phyloP scores from a whole-genome alignment of 2,888 invertebrate genomes.

The Cremastinae sp. region DNA sequence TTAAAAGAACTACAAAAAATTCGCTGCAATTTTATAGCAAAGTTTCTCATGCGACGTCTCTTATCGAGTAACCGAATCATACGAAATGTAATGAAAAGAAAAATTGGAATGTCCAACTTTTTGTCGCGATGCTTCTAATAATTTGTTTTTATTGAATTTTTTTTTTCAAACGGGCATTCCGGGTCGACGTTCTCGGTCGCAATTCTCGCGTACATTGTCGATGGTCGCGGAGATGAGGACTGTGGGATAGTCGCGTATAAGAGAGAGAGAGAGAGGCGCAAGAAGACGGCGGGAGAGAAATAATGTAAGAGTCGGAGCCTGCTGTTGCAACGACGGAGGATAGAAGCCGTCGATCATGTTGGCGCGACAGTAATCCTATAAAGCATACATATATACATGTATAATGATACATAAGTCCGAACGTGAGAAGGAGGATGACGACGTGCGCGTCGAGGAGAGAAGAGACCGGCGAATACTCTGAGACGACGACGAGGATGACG shows the following conservation, averaged over 20 bases:
- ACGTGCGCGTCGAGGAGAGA: constrained; percentile 19
- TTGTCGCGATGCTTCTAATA: too few species aligned
- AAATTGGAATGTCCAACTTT: too few species aligned
- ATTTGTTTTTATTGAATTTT: too few species aligned
- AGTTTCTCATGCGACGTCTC: too few species aligned
- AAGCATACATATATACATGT: not conserved
- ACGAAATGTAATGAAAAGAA: too few species aligned
- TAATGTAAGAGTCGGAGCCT: constrained; percentile 10
- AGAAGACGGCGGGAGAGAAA: constrained; percentile 8
- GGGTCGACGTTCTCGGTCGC: not conserved
- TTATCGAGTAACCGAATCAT: too few species aligned
- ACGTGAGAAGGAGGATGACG: constrained; percentile 50
- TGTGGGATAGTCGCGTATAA: not conserved
- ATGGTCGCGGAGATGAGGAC: not conserved
- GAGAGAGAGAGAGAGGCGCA: not conserved
- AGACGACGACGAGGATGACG: constrained; percentile 67
- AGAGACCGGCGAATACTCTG: constrained; percentile 11
- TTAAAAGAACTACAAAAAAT: too few species aligned
- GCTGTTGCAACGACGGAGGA: constrained; percentile 53
- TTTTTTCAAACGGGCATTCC: too few species aligned
- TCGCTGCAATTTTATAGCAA: too few species aligned
- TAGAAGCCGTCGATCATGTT: constrained; percentile 62
- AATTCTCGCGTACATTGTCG: not conserved
- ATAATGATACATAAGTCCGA: constrained; percentile 38
- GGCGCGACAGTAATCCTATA: constrained; percentile 61